Base-by-base conservation (phyloP, 2,888 invertebrate genomes). In the Aplocera efformata region DNA sequence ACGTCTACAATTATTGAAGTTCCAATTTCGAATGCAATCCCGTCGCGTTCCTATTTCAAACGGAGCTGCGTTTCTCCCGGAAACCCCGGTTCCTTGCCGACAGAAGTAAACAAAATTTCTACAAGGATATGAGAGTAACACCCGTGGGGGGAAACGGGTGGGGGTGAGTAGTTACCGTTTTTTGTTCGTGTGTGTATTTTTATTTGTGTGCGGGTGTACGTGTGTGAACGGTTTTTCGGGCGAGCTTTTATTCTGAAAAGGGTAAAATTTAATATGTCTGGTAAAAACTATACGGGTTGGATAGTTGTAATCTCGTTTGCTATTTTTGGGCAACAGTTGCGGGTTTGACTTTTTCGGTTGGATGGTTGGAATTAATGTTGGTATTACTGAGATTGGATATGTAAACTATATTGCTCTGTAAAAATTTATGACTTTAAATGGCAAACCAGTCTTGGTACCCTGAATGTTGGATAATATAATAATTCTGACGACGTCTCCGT, bases 51-150 rank as follows among this genome's bases (percentile, higher is more conserved):
- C 74, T 71, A 78, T 79, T 78, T 71, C 67, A 67, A 72, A 69
- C 71, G 64, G 60, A 59, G 67, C 63, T 67, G 69, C 45, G 60
- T 63, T 71, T 60, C 63, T 65, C 67, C 66, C 70, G 67, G 73
- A 69, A 71, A 59, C 57, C 62, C 63, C 67, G 70, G 71, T 77
- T 83, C 82, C 83, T 83, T 85, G 73, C 74, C 70, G 74, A 77
- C 78, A 75, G 84, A 85, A 81, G 86, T 85, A 86, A 86, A 86
- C 86, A 85, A 86, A 86, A 81, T 85, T 83, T 81, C 86, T 84
- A 78, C 80, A 84, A 85, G 86, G 84, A 85, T 85, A 79, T 79
- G 79, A 82, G 77, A 73, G 71, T 65, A 35, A 57, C 63, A 59
- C 49, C 56, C 50, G 42, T 34, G 26, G 45, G 38, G 54, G 47